Evolutionary conservation across 2,888 invertebrate species (phyloP), one percentile per base, ranked within the genome.

Genomic region (Amphipyra tragopoginis): DNA sequence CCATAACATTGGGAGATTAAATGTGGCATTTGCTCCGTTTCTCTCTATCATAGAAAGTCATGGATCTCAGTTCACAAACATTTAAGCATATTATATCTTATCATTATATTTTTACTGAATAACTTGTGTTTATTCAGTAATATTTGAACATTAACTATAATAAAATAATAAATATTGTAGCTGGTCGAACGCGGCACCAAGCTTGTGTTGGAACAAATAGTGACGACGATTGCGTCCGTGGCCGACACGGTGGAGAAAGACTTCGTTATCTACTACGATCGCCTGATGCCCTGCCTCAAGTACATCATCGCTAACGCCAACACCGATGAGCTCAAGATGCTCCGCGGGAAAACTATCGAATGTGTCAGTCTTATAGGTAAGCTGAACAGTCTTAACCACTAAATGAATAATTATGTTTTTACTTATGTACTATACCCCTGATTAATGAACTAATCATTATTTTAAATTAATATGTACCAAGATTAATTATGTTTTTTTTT

Each of bases 221-320:
- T 99, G n/a, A 99, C 99, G 0, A 99, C 99, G 5, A 98, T 99
- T 73, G 99, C 99, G 8, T 99, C 99, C 0, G 98, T 99, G 0
- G 99, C 99, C 1, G 99, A 99, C 90, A 99, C 99, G 0, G 98
- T 99, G 10, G 99, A 99, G 90, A 98, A 98, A 84, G 98, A 99
- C 85, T 99, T 99, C 90, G 97, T 97, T 7, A 95, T 96, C 2
- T 99, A 99, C 93, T 99, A 99, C 85, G 99, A 99, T 87, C 96
- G 98, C 77, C 94, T 97, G 76, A 97, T 99, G 96, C 99, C 99
- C 0, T 98, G 98, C 86, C 96, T 99, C 71, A 99, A 99, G 90
- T 99, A 98, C 90, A 99, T 99, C 65, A 98, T 99, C 80, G 97
- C 98, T 82, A 98, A 99, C 89, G 99, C 99, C 7, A 98, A 96